A percentile compares a stretch with the other conserved stretches of the same genome.
These are phyloP conservation scores for Actinernus sp. DNA, from an alignment of 92 coral and sea anemone species.

Conservation along the genomic window DNA sequence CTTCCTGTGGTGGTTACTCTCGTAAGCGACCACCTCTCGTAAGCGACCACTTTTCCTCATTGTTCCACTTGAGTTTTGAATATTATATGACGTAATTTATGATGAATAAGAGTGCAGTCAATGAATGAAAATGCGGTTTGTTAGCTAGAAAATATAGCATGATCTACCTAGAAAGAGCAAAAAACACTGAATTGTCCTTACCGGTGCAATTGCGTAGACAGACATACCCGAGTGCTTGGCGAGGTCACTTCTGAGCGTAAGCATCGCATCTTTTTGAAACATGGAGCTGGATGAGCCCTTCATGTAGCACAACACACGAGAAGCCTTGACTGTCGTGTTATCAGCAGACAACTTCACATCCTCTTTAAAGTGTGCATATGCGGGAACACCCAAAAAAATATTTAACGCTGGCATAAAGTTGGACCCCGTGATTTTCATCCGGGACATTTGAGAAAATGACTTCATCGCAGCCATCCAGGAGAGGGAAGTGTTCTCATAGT, in stretches of 20 bases:
- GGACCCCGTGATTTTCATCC: conserved; percentile 7
- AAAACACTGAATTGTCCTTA: neutral
- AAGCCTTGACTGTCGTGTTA: conserved; percentile 52
- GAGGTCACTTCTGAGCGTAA: conserved; percentile 64
- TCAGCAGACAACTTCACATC: conserved; percentile 68
- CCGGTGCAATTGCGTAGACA: conserved; percentile 54
- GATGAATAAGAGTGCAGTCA: no score
- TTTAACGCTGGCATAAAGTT: conserved; percentile 40
- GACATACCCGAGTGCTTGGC: conserved; percentile 47
- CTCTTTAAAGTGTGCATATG: conserved; percentile 36
- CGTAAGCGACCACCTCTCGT: no score
- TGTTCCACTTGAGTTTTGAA: no score
- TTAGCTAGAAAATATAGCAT: neutral
- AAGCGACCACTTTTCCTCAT: no score
- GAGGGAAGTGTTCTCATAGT: conserved; percentile 51
- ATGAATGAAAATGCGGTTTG: neutral
- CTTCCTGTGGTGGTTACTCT: no score
- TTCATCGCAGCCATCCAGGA: conserved; percentile 74
- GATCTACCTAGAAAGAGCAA: neutral
- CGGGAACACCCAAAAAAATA: conserved; percentile 39
- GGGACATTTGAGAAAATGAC: neutral
- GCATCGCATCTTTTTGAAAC: conserved; percentile 59
- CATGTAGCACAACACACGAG: conserved; percentile 78
- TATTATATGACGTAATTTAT: no score
- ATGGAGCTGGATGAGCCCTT: conserved; percentile 50